Evolutionary conservation across 2,888 invertebrate genomes (phyloP).

Genomic region (Ennomos quercinarius): DNA sequence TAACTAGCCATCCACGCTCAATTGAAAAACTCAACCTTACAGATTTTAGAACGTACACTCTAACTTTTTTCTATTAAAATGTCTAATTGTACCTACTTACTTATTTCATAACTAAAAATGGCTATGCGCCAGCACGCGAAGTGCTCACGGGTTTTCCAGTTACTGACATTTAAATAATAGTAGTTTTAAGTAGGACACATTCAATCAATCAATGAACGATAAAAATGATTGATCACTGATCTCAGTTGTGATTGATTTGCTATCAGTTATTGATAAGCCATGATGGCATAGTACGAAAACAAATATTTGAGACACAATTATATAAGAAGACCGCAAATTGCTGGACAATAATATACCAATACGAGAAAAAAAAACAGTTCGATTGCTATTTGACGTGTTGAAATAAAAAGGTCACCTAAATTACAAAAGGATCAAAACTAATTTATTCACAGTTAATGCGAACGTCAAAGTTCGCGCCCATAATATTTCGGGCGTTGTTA

Average conservation of each 20-base stretch:
- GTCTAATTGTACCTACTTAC: too few species aligned
- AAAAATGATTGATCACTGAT: conserved; percentile 14
- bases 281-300: conserved; percentile 1
- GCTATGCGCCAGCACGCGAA: too few species aligned
- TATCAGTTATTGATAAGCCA: conserved; percentile 13
- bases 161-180: neutral
- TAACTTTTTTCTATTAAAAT: too few species aligned
- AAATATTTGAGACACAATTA: neutral
- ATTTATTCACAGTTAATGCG: conserved; percentile 27
- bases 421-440: conserved; percentile 11
- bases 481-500: conserved; percentile 36
- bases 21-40: too few species aligned
- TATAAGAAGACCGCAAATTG: too few species aligned
- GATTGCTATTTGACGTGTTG: too few species aligned
- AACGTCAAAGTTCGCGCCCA: conserved; percentile 41
- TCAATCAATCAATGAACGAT: conserved; percentile 9
- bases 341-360: too few species aligned
- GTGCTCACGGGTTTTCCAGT: neutral
- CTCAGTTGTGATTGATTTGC: conserved; percentile 1
- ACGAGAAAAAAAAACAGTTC: too few species aligned
- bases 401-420: too few species aligned
- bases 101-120: too few species aligned
- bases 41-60: too few species aligned
- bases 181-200: conserved; percentile 9
- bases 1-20: too few species aligned